Evolutionary conservation across 2,113 vertebrate species (phyloP).

Genomic region (Aviceda subcristata): DNA sequence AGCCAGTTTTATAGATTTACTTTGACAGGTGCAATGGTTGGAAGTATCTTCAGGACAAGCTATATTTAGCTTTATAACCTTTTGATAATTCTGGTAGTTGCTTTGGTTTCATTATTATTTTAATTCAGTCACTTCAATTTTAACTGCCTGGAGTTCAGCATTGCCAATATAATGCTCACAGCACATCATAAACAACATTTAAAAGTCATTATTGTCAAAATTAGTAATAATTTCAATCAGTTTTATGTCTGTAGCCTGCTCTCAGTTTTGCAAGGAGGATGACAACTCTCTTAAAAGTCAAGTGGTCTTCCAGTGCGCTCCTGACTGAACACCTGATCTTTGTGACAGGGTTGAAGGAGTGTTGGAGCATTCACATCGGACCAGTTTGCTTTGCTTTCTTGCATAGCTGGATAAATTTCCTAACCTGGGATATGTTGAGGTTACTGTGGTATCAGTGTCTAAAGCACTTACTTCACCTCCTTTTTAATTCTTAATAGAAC

Average conservation of each 20-base stretch:
- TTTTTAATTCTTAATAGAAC: neutral
- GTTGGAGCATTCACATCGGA: neutral
- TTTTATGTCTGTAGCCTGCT: neutral
- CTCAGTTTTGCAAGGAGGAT: neutral
- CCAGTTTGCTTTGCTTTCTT: neutral
- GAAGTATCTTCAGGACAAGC: neutral
- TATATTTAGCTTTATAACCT: constrained; percentile 21
- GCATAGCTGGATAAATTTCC: neutral
- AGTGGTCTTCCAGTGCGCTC: neutral
- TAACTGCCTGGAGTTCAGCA: neutral
- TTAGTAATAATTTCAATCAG: neutral
- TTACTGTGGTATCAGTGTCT: neutral
- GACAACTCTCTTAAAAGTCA: neutral
- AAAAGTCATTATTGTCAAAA: neutral
- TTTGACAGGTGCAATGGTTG: neutral
- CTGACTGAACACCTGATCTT: neutral
- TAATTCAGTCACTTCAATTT: neutral
- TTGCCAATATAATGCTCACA: neutral
- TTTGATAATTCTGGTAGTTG: neutral
- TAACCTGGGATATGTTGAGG: neutral
- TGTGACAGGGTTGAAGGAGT: neutral
- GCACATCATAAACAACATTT: neutral
- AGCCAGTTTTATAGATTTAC: neutral
- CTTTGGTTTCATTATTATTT: neutral
- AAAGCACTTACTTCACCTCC: neutral